Base-by-base conservation (phyloP, 2,113 vertebrate genomes). In the Lota lota region DNA sequence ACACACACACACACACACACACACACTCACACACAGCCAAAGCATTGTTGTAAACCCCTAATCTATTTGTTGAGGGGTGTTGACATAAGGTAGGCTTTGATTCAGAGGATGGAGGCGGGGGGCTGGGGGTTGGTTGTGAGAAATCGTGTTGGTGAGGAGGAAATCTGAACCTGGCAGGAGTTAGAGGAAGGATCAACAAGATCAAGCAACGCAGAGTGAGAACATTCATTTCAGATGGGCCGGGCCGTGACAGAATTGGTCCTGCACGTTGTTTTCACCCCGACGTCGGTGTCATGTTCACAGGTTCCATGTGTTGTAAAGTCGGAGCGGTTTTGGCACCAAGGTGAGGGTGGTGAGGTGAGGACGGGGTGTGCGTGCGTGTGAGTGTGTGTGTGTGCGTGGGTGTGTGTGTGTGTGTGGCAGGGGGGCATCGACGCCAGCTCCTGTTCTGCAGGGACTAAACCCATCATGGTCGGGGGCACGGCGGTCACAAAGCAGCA, bases 141-240 rank as follows among this genome's bases (percentile, higher is more conserved):
- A 18, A 19, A 59, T 59, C 83, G 79, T 87, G 81, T 88, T 88
- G 83, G 76, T 70, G 68, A 69, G 73, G 68, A 68, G 66, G 72
- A 82, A 87, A 88, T 88, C 69, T 69, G 89, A 88, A 87, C 78
- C 80, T 81, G 81, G 71, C 74, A 72, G 79, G 59, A 69, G 78
- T 22, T 19, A 79, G 68, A 61, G 80, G 66, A 83, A 22, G 69
- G 79, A 80, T 83, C 81, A 86, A 74, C 82, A 72, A 78, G 18
- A 84, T 83, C 83, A 87, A 85, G 80, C 74, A 65, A 83, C 76
- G 80, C 79, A 83, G 80, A 83, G 82, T 68, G 68, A 87, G 86
- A 84, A 88, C 84, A 88, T 90, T 92, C 78, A 76, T 88, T 85
- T 89, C 86, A 91, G 85, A 91, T 90, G 89, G 83, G 71, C 56